Base-by-base conservation (phyloP, 2,797 vertebrate species). In the Fringilla coelebs region DNA sequence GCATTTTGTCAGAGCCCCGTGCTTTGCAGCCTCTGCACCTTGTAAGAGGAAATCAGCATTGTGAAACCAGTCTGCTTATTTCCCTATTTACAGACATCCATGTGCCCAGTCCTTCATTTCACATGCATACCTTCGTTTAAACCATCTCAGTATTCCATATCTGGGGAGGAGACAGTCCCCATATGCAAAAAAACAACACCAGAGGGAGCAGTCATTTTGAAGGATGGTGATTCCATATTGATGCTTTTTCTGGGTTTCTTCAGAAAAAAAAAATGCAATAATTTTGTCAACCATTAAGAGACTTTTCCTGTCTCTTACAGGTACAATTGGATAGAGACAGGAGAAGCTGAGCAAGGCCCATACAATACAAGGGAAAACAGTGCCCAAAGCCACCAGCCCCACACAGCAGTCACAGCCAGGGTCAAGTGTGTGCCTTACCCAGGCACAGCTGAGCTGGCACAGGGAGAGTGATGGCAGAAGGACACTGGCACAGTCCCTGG, bases 401-500 rank as follows among this genome's bases (percentile, higher is more conserved):
- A 60, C 13, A 20, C 6, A 79, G 43, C 40, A 52, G 36, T 2
- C 4, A 1, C 76, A 41, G 54, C 1, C 49, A 48, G 58, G 46
- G 49, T 17, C 32, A 45, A 28, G 36, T 6, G 8, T 0, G 2
- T 24, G 10, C 57, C 45, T 43, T 10, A 28, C 1, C 29, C 74
- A 46, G 36, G 58, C 58, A 61, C 12, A 41, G 60, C 43, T 6
- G 3, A 36, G 20, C 8, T 16, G 57, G 17, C 49, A 48, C 29
- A 51, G 62, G 17, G 1, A 28, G 3, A 13, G 58, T 2, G 15
- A 29, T 34, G 38, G 36, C 61, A 57, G 45, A 52, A 28, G 43
- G 67, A 40, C 61, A 41, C 6, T 0, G 0, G 21, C 8, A 17
- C 38, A 19, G 29, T 4, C 49, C 40, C 62, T 4, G 3, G 67